Conservation (phyloP, 2,797 vertebrate species). For the Capromys pilorides region DNA sequence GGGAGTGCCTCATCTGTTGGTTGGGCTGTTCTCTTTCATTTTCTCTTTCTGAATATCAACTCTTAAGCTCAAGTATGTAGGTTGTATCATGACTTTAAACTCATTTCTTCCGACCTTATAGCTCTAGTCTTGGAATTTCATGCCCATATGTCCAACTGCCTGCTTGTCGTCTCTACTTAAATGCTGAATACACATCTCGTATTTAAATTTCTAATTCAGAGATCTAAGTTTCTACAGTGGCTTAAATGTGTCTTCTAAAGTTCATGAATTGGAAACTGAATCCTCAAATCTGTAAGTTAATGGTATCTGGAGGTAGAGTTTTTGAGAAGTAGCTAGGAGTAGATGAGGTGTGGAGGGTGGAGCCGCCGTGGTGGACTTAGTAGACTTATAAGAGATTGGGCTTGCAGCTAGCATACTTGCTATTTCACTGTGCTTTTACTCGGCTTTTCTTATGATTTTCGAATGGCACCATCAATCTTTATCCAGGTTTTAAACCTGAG, state of each 20-base stretch:
- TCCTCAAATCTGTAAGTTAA: not conserved
- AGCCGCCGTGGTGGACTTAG: not conserved
- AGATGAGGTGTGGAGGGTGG: not conserved
- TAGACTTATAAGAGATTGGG: not conserved
- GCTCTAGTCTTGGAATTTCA: not conserved
- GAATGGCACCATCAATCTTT: not conserved
- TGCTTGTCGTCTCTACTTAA: not conserved
- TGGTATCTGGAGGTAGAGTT: not conserved
- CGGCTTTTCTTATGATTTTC: constrained; percentile 26
- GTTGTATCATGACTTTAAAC: not conserved
- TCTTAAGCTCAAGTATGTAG: not conserved
- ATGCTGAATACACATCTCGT: not conserved
- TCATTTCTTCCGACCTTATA: not conserved
- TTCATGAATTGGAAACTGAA: not conserved
- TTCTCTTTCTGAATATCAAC: not conserved
- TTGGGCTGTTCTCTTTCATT: not conserved
- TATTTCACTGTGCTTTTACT: not conserved
- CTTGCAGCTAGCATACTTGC: not conserved
- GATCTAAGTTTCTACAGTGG: not conserved
- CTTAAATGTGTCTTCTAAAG: not conserved
- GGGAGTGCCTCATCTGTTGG: not conserved
- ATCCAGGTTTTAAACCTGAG: not conserved
- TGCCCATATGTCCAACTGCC: not conserved
- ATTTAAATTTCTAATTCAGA: not conserved
- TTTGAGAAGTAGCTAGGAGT: not conserved